Base-by-base conservation (phyloP, 2,797 vertebrate genomes). In the Huso huso region DNA sequence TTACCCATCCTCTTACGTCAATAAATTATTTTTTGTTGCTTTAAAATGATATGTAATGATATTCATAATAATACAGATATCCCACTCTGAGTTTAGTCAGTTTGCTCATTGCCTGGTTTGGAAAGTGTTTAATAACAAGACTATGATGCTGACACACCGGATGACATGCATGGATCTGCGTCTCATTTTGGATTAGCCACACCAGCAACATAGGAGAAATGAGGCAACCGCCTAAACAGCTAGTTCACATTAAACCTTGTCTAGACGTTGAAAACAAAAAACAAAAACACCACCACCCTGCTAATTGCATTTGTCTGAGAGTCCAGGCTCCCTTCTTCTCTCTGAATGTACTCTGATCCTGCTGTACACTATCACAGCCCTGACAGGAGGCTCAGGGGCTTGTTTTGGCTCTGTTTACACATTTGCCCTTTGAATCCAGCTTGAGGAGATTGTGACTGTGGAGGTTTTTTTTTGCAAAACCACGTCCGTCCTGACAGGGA, bases 301-400 rank as follows among this genome's bases (percentile, higher is more conserved):
- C 71, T 72, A 58, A 58, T 58, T 58, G 12, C 55, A 58, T n/a
- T n/a, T 58, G 11, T 58, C 55, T 5, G 10, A 10, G 11, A 58
- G 11, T 8, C 6, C 6, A n/a, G 9, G 2, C 12, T 37, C 23
- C 23, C 23, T 11, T 1, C 13, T n/a, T 58, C 13, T 58, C 55
- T 58, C 55, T n/a, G 13, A 58, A 3, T 58, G 12, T 67, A 37
- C 37, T 37, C 37, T 37, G 37, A 37, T 37, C 37, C 37, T 37
- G 37, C 37, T 4, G 37, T 5, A 37, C 37, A 37, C 37, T 37
- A 37, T 37, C 37, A 37, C 37, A 37, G 37, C 37, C 69, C 71
- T 67, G 69, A 64, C 76, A 67, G 79, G 74, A 75, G 77, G 72
- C 72, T 72, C 74, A 77, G 82, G 80, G 57, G 71, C 78, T 82